Evolutionary conservation across 1,140 invertebrate species (phyloP).

Genomic region (Papilio machaon): DNA sequence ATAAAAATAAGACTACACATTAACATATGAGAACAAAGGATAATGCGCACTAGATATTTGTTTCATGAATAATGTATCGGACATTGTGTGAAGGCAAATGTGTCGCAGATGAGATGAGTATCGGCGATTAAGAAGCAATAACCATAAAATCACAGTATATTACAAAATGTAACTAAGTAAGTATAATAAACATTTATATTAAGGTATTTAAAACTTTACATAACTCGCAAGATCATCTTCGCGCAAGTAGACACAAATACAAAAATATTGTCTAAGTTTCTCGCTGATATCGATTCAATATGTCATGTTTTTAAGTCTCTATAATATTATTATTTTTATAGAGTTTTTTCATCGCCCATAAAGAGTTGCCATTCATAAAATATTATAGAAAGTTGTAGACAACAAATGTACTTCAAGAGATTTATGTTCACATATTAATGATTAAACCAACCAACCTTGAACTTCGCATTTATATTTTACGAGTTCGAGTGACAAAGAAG

Average conservation of each 20-base stretch:
- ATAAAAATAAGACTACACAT: constrained; percentile 1
- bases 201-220: background rate
- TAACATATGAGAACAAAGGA: constrained; percentile 54
- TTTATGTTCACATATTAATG: background rate
- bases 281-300: no score
- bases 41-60: constrained; percentile 50
- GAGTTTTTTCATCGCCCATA: background rate
- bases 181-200: background rate
- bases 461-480: background rate
- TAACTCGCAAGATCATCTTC: background rate
- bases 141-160: constrained; percentile 45
- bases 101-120: constrained; percentile 46
- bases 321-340: no score
- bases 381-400: background rate
- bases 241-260: no score
- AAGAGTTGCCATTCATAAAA: background rate
- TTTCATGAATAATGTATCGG: constrained; percentile 65
- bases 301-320: no score
- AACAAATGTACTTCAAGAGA: background rate
- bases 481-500: background rate
- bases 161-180: background rate
- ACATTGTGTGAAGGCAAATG: constrained; percentile 43
- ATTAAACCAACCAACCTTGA: background rate
- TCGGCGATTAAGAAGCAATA: constrained; percentile 67
- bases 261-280: no score